Base-by-base conservation (phyloP, 2,797 vertebrate genomes). In the Nasua narica region DNA sequence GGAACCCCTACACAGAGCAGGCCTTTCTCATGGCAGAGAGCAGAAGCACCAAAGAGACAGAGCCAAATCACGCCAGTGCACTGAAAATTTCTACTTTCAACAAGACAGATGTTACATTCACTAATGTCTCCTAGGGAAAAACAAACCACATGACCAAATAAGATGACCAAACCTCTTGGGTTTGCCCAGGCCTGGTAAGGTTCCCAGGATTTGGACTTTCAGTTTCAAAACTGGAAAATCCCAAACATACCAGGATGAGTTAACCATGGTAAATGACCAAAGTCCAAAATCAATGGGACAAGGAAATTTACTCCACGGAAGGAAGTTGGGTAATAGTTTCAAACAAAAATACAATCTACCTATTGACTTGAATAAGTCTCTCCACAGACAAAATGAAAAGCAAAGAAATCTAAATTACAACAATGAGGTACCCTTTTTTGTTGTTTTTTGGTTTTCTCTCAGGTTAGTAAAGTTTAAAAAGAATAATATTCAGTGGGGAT, bases 391-490 rank as follows among this genome's bases (percentile, higher is more conserved):
- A 78, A 94, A 90, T 65, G 50, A 86, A 92, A 82, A 82, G 56
- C 37, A 65, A 93, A 90, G 35, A 90, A 93, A 69, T 69, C 65
- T 84, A 91, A 79, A 60, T 69, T 40, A 78, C 50, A 67, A 93
- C 11, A 76, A 79, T 29, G 29, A 93, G 35, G 85, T 60, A 74
- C 13, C 19, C 16, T 46, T 65, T 52, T n/a, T n/a, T n/a, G 32
- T 70, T 74, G 72, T 74, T 85, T 40, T 83, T 60, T 85, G 27
- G 50, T 65, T 48, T 74, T 91, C 35, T 87, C 32, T 78, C 69
- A 37, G 15, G 60, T 76, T 87, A 83, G 46, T 92, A 92, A 87
- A 67, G 35, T 91, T 94, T 70, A 77, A 95, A 91, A 91, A 92
- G 35, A 70, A 62, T 90, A 62, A 35, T 79, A 81, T 76, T 74